Evolutionary conservation across 1,140 invertebrate species (phyloP), one percentile per base, ranked within the genome.

Genomic region (Bombyx mori): DNA sequence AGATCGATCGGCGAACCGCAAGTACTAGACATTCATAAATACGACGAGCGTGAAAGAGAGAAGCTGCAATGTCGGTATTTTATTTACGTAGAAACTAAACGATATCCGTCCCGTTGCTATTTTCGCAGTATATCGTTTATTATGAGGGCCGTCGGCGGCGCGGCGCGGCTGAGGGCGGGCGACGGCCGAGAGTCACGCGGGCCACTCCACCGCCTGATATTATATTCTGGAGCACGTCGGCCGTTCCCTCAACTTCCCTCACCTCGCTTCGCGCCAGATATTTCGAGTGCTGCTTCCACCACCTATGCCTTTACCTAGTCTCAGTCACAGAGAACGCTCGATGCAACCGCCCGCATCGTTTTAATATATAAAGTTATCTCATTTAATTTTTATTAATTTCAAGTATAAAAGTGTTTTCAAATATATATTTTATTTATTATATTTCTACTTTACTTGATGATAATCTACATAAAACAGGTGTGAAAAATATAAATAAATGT

Each of bases 231-330:
- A 81, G 76, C 83, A 85, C 79, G 83, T 65, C 26, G 26, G 26
- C 26, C 77, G 77, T 75, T 76, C 76, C 74, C 80, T 74, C 73
- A 69, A 71, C 71, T 75, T 76, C 76, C 74, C 80, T 74, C 73
- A 69, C 73, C 71, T 74, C 73, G 68, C 65, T 73, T 71, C 79
- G 75, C 71, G 75, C 71, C 68, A 84, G 79, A 82, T 83, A 83
- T 86, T 86, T 82, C 74, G 71, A 84, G 83, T 83, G 76, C 64
- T 77, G 71, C 75, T 77, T 77, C 76, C 74, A 77, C 75, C 79
- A 81, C 77, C 80, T 84, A 81, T 79, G 73, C 81, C 77, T 77
- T 83, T 81, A 79, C 79, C 79, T 84, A 84, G 83, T 75, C 79
- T 84, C 75, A 78, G 80, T 75, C 75, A 76, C 65, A 76, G 65